Conservation (phyloP, 2,888 invertebrate genomes). For the Schizaphis graminum region DNA sequence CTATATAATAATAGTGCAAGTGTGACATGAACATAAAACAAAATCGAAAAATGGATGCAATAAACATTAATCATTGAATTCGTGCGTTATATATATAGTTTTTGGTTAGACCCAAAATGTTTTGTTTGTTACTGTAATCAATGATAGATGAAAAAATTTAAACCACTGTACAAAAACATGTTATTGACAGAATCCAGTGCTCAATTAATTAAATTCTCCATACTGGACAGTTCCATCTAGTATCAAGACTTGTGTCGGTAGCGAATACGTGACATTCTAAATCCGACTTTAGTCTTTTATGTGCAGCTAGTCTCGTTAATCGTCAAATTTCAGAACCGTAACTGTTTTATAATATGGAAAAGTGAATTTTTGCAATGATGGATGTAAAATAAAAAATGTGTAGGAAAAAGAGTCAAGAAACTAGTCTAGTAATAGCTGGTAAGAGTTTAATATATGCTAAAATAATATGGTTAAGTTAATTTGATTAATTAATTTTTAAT, state of each 20-base stretch:
- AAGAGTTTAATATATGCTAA: not conserved
- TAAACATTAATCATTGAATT: not conserved
- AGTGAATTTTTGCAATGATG: not conserved
- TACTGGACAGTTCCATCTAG: not conserved
- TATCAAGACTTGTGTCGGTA: not conserved
- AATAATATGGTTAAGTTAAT: not conserved
- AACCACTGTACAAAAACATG: not conserved
- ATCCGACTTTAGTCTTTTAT: not conserved
- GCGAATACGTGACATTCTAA: not conserved
- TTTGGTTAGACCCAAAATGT: not conserved
- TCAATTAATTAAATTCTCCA: not conserved
- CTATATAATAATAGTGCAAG: constrained; percentile 21
- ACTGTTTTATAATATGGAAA: not conserved
- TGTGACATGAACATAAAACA: not conserved
- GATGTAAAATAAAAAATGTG: not conserved
- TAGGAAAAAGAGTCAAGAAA: not conserved
- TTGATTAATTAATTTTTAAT: not conserved
- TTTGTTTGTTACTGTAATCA: not conserved
- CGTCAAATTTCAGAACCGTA: not conserved
- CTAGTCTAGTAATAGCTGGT: not conserved
- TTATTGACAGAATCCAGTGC: not conserved
- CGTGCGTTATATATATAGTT: not conserved
- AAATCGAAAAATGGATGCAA: not conserved
- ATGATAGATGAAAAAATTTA: not conserved
- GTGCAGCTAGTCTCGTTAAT: not conserved